phyloP scores from a whole-genome alignment of 2,113 vertebrate species.

The Brienomyrus longianalis region DNA sequence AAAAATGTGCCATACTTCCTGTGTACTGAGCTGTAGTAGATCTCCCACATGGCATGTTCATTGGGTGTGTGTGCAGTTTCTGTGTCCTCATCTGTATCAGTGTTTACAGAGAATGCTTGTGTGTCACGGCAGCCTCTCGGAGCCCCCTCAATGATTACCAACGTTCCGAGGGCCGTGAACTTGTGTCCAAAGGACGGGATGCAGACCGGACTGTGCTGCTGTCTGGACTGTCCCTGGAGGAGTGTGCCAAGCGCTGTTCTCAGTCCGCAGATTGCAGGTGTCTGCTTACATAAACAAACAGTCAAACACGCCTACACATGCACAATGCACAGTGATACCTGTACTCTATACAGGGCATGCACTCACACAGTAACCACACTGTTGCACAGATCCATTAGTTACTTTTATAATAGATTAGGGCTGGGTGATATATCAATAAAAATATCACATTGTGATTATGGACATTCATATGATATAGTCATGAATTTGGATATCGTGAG shows the following conservation, averaged over 20 bases:
- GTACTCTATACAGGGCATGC: neutral
- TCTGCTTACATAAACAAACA: neutral
- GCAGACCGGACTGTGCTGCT: constrained; percentile 32
- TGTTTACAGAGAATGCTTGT: neutral
- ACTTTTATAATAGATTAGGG: neutral
- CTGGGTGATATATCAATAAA: neutral
- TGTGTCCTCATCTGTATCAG: neutral
- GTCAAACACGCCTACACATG: neutral
- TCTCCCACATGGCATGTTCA: neutral
- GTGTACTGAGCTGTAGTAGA: neutral
- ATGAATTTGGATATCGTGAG: neutral
- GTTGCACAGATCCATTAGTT: neutral
- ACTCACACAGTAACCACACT: neutral
- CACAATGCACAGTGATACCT: neutral
- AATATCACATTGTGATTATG: neutral
- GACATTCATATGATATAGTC: neutral
- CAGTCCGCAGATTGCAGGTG: constrained; percentile 74
- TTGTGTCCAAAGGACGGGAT: constrained; percentile 50
- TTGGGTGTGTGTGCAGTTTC: neutral
- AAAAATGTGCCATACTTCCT: neutral
- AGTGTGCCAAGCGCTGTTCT: constrained; percentile 74
- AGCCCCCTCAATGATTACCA: constrained; percentile 88
- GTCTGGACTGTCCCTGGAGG: constrained; percentile 56
- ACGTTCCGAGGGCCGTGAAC: constrained; percentile 73
- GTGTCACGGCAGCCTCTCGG: constrained; percentile 58